phyloP scores from a whole-genome alignment of 1,140 invertebrate genomes.

The Alviniconcha marisindica region DNA sequence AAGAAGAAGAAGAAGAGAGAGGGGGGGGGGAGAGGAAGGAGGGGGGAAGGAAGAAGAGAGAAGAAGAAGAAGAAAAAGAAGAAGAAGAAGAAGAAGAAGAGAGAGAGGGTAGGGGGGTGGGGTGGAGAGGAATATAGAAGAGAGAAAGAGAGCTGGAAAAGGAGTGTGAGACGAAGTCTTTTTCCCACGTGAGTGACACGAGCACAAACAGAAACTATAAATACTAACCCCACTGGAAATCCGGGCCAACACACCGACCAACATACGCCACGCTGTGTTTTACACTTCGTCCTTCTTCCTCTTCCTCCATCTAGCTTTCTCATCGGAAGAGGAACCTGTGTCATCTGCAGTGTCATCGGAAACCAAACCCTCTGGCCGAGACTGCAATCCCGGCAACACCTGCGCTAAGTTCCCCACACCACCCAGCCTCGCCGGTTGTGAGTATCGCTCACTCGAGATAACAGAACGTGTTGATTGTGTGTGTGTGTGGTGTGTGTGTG shows the following conservation, averaged over 20 bases:
- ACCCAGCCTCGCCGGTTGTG: background rate
- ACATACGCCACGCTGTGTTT: too few species aligned
- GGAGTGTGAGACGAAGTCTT: background rate
- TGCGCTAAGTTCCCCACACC: background rate
- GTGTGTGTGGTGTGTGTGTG: too few species aligned
- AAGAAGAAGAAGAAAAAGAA: background rate
- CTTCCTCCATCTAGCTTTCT: too few species aligned
- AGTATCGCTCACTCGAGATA: too few species aligned
- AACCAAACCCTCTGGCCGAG: background rate
- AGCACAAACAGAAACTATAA: too few species aligned
- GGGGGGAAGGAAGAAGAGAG: background rate
- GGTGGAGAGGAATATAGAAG: too few species aligned
- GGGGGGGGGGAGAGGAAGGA: background rate
- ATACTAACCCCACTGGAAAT: too few species aligned
- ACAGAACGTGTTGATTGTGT: too few species aligned
- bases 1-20: background rate
- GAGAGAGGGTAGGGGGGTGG: background rate
- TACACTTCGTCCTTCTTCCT: too few species aligned
- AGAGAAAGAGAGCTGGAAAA: background rate
- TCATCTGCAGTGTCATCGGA: too few species aligned
- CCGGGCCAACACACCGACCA: too few species aligned
- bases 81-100: background rate
- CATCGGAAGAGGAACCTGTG: too few species aligned
- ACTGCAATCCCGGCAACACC: background rate
- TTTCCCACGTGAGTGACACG: background rate